Evolutionary conservation across 2,797 vertebrate genomes (phyloP).

Genomic region (Alfaro cultratus): DNA sequence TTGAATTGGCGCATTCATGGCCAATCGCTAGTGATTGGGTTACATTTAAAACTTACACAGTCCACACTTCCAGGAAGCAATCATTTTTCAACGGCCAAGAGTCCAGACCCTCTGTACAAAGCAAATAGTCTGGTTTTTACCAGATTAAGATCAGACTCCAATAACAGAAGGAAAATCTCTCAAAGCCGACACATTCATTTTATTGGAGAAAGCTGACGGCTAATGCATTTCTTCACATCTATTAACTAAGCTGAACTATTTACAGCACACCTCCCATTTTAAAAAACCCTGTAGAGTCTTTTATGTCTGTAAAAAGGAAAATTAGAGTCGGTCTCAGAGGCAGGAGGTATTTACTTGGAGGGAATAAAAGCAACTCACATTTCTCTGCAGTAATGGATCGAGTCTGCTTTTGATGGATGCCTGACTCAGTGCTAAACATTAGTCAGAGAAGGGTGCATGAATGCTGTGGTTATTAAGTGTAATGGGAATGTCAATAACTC

Average conservation of each 20-base stretch:
- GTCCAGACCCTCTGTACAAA: too few species aligned
- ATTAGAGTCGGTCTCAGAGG: conserved; percentile 15
- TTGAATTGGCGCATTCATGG: too few species aligned
- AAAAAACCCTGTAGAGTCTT: background rate
- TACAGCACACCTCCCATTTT: background rate
- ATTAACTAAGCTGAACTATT: conserved; percentile 3
- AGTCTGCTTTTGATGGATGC: conserved; percentile 46
- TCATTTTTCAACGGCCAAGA: too few species aligned
- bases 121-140: too few species aligned
- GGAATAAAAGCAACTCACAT: conserved; percentile 28
- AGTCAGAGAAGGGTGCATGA: conserved; percentile 33
- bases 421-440: conserved; percentile 34
- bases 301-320: conserved; percentile 9
- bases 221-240: background rate
- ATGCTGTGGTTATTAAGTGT: conserved; percentile 49
- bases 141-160: background rate
- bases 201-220: background rate
- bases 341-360: conserved; percentile 27
- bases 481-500: conserved; percentile 59
- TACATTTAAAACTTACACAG: too few species aligned
- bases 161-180: background rate
- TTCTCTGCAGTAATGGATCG: conserved; percentile 29
- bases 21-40: too few species aligned
- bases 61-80: too few species aligned
- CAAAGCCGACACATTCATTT: background rate